Conservation (phyloP, 1,140 invertebrate species). For the Eriocheir sinensis region DNA sequence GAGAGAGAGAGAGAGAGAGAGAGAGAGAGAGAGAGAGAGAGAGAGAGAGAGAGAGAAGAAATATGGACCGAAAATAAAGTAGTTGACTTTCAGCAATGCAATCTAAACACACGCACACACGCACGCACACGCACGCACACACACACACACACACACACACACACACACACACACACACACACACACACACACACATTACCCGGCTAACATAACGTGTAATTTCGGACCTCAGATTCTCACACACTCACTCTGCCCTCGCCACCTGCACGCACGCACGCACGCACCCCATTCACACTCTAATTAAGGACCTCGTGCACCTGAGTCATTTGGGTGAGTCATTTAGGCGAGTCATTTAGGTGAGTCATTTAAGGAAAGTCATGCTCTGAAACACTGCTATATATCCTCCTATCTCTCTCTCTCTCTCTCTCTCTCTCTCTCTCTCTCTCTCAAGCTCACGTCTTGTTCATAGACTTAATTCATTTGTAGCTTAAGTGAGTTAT, state of each 20-base stretch:
- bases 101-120: neutral
- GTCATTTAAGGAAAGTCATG: no score
- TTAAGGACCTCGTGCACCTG: neutral
- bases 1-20: no score
- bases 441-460: neutral
- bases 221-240: no score
- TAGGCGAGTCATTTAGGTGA: neutral
- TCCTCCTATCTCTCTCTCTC: neutral
- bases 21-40: no score
- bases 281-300: neutral
- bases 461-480: neutral
- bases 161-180: conserved; percentile 22
- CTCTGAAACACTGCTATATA: neutral
- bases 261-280: neutral
- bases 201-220: no score
- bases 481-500: neutral
- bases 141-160: conserved; percentile 18
- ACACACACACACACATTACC: neutral
- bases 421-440: neutral
- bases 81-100: no score
- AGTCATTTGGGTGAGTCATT: neutral
- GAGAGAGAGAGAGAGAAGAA: no score
- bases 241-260: no score
- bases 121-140: neutral
- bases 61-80: no score